Conservation (phyloP, 2,888 invertebrate genomes). For the Ichneumoninae sp. region DNA sequence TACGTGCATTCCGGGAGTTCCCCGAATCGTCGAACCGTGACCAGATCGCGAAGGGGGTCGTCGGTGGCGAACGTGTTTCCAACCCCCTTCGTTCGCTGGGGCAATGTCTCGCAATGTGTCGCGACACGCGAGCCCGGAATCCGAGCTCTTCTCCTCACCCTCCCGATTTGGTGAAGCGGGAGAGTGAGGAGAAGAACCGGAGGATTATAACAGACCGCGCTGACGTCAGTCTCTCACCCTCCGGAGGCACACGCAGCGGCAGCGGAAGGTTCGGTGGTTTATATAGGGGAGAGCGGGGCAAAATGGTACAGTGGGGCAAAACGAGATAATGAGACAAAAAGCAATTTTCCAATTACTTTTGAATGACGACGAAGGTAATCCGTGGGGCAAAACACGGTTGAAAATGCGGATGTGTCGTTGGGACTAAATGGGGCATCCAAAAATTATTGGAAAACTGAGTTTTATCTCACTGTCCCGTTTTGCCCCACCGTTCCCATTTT, state of each 20-base stretch:
- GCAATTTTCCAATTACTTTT: too few species aligned
- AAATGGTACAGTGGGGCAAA: too few species aligned
- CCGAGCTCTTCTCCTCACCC: neutral
- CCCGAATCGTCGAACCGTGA: conserved; percentile 47
- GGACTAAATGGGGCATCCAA: too few species aligned
- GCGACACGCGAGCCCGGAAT: conserved; percentile 49
- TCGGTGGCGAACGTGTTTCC: conserved; percentile 39
- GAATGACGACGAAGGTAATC: too few species aligned
- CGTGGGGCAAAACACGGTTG: too few species aligned
- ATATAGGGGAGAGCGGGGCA: too few species aligned
- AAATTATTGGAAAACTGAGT: too few species aligned
- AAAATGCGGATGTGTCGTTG: too few species aligned
- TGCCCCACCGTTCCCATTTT: too few species aligned
- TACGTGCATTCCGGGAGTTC: conserved; percentile 2
- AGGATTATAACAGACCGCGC: conserved; percentile 26
- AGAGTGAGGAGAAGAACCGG: neutral
- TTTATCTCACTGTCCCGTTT: too few species aligned
- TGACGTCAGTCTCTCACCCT: conserved; percentile 42
- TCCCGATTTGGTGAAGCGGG: neutral
- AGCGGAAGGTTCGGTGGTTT: neutral
- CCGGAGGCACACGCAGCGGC: conserved; percentile 1
- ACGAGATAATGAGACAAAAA: too few species aligned
- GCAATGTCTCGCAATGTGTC: conserved; percentile 51
- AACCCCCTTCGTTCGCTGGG: conserved; percentile 12
- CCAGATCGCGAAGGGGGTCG: conserved; percentile 5